Base-by-base conservation (phyloP, 2,888 invertebrate genomes). In the Maniola hyperantus region DNA sequence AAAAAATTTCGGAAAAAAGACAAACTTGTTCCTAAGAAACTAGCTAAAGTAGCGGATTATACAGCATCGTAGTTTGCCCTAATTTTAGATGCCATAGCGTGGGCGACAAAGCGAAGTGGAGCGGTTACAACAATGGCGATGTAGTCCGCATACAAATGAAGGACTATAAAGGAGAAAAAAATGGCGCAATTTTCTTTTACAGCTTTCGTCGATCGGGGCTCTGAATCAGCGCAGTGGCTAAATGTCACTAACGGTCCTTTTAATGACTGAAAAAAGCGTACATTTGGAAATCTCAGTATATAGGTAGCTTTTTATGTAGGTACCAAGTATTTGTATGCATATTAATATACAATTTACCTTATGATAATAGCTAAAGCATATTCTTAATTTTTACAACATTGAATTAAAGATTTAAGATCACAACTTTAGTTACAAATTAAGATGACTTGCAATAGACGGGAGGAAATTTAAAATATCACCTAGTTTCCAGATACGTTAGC, bases 401-500 rank as follows among this genome's bases (percentile, higher is more conserved):
- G n/a, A n/a, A 26, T 26, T 26, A 26, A 26, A 26, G 26, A 2
- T 26, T 26, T 26, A 26, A 26, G 26, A 2, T 26, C n/a, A n/a
- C n/a, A n/a, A n/a, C n/a, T n/a, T n/a, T n/a, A n/a, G 2, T 36
- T 26, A 36, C 42, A 5, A 10, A 13, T 42, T 60, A 42, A 55
- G 54, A 59, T 26, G 42, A 20, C 44, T 80, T 78, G 78, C 77
- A 74, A 74, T 69, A 70, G 76, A 76, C 76, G 79, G 81, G 73
- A 83, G 82, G 83, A 86, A 86, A 84, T 79, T 83, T 82, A 79
- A 84, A 85, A 84, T 83, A 86, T 87, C 87, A 83, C 81, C 80
- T 77, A 81, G 80, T 83, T 86, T 83, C 86, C 83, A 80, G 80
- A 81, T 78, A 77, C 78, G 76, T 76, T 76, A 79, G 75, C 76